Conservation (phyloP, 2,888 invertebrate genomes). For the Melinaea menophilus region DNA sequence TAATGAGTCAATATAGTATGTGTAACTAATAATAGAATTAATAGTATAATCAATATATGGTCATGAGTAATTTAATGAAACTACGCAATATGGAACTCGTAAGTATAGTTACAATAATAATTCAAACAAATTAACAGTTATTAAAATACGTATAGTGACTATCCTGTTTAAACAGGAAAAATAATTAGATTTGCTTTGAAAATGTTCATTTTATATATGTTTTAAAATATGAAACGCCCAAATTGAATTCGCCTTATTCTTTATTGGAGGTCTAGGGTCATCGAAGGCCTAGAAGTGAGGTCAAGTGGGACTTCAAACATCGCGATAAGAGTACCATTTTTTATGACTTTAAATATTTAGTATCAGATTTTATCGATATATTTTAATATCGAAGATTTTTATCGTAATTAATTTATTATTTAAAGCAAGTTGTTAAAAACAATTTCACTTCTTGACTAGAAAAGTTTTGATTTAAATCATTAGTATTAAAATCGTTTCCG, state of each 20-base stretch:
- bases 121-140: background rate
- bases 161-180: slow-evolving; percentile 9
- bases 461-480: slow-evolving; percentile 32
- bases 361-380: background rate
- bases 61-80: background rate
- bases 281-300: slow-evolving; percentile 31
- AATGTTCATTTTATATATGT: background rate
- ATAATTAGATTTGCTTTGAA: too few species aligned
- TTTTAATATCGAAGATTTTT: background rate
- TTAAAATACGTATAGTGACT: background rate
- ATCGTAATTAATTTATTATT: background rate
- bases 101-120: background rate
- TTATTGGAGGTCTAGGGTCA: slow-evolving; percentile 29
- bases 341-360: slow-evolving; percentile 6
- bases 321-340: slow-evolving; percentile 22
- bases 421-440: background rate
- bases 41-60: background rate
- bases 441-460: slow-evolving; percentile 14
- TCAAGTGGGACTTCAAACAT: slow-evolving; percentile 29
- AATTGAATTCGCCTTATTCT: slow-evolving; percentile 33
- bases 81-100: too few species aligned
- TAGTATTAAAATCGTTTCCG: slow-evolving; percentile 36
- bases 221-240: slow-evolving; percentile 10
- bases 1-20: slow-evolving; percentile 6
- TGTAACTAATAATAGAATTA: background rate